Evolutionary conservation across 2,113 vertebrate genomes (phyloP).

Genomic region (Hydrolagus affinis): DNA sequence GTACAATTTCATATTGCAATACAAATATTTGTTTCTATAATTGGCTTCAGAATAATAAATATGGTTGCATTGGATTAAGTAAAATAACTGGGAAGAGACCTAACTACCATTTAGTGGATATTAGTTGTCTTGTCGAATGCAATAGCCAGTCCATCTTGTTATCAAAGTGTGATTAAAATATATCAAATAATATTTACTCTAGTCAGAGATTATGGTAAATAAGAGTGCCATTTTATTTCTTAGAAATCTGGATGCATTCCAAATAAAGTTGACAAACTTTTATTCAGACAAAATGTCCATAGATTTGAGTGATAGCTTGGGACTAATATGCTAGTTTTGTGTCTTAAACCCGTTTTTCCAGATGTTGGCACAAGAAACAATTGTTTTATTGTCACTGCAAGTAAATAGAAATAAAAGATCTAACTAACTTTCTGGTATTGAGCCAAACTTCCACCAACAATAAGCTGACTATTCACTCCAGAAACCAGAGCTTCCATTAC

Average conservation of each 20-base stretch:
- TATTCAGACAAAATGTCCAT: not conserved
- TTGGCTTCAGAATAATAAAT: not conserved
- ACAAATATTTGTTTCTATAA: not conserved
- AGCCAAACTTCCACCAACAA: slow-evolving; percentile 48
- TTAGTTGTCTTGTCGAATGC: not conserved
- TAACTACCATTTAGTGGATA: not conserved
- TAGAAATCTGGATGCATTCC: not conserved
- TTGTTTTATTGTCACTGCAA: slow-evolving; percentile 53
- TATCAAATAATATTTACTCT: not conserved
- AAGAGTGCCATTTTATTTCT: not conserved
- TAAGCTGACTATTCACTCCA: slow-evolving; percentile 51
- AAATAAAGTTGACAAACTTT: not conserved
- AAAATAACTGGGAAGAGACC: not conserved
- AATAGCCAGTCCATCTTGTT: not conserved
- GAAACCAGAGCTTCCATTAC: slow-evolving; percentile 50
- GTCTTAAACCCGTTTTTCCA: slow-evolving; percentile 44
- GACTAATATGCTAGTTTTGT: not conserved
- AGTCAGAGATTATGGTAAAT: not conserved
- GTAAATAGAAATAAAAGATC: slow-evolving; percentile 50
- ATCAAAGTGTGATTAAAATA: not conserved
- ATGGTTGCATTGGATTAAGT: not conserved
- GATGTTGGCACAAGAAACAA: slow-evolving; percentile 51
- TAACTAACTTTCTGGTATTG: slow-evolving; percentile 46
- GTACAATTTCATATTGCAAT: no score
- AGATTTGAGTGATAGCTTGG: not conserved